These are phyloP conservation scores for Leptopilina boulardi DNA, from an alignment of 1,140 invertebrate genomes.

Conservation along the genomic window DNA sequence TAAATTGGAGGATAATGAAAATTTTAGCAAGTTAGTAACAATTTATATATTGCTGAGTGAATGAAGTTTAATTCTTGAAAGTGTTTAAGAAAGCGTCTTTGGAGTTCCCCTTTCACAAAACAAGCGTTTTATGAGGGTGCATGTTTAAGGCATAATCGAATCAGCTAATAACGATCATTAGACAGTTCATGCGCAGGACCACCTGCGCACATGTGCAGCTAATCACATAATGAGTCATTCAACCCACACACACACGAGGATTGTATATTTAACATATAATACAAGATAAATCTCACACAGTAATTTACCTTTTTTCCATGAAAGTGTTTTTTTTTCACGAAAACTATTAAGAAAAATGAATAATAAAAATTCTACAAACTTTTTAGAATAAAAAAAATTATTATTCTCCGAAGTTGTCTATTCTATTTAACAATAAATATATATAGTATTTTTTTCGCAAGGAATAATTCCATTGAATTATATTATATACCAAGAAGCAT, in stretches of 20 bases:
- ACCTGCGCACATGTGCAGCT: background rate
- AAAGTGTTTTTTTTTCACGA: background rate
- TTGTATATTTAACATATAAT: background rate
- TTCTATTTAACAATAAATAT: background rate
- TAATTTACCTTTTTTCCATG: background rate
- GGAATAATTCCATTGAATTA: slow-evolving; percentile 7
- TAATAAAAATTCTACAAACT: background rate
- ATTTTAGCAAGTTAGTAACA: background rate
- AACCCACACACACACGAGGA: background rate
- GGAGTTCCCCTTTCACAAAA: background rate
- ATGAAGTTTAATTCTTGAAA: background rate
- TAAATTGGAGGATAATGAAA: background rate
- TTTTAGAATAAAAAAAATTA: background rate
- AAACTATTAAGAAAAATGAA: background rate
- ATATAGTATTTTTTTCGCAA: background rate
- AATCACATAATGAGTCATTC: slow-evolving; percentile 33
- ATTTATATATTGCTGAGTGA: no score
- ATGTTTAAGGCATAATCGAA: slow-evolving; percentile 61
- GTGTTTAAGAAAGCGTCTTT: slow-evolving; percentile 23
- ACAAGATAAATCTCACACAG: background rate
- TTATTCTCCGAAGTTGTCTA: slow-evolving; percentile 4
- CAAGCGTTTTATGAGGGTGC: slow-evolving; percentile 51
- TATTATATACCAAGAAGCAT: background rate
- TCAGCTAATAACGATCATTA: slow-evolving; percentile 34
- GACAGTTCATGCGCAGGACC: slow-evolving; percentile 7